Evolutionary conservation across 2,888 invertebrate genomes (phyloP).

Genomic region (Icerya purchasi): DNA sequence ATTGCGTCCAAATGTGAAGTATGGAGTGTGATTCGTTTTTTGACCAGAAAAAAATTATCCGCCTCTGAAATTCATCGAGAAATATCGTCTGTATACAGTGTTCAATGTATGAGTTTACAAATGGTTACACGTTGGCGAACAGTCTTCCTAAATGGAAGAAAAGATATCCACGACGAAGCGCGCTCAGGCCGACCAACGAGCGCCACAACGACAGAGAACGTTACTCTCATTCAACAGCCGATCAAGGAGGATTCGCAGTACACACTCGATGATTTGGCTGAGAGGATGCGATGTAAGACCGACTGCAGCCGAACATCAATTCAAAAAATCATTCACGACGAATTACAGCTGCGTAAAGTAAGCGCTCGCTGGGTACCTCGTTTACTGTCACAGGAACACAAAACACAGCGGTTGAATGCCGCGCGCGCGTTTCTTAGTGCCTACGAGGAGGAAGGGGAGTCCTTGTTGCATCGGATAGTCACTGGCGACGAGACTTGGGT

Average conservation of each 20-base stretch:
- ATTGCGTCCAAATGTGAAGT: constrained; percentile 8
- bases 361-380: constrained; percentile 14
- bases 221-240: background rate
- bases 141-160: constrained; percentile 4
- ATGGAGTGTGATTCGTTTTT: constrained; percentile 10
- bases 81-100: constrained; percentile 9
- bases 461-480: constrained; percentile 11
- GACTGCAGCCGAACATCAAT: constrained; percentile 6
- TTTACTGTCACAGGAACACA: constrained; percentile 13
- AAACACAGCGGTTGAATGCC: constrained; percentile 6
- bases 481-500: constrained; percentile 17
- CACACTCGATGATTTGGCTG: background rate
- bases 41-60: constrained; percentile 6
- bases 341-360: constrained; percentile 10
- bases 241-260: background rate
- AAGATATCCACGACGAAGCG: constrained; percentile 5
- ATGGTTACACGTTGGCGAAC: constrained; percentile 5
- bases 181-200: constrained; percentile 2
- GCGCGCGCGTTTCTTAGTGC: constrained; percentile 10
- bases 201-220: background rate
- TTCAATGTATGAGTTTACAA: no score
- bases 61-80: constrained; percentile 11
- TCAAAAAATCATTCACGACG: constrained; percentile 9
- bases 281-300: background rate
- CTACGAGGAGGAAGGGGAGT: constrained; percentile 11